Evolutionary conservation across 2,888 invertebrate genomes (phyloP), one percentile per base, ranked within the genome.

Genomic region (Drosophila ustulata): DNA sequence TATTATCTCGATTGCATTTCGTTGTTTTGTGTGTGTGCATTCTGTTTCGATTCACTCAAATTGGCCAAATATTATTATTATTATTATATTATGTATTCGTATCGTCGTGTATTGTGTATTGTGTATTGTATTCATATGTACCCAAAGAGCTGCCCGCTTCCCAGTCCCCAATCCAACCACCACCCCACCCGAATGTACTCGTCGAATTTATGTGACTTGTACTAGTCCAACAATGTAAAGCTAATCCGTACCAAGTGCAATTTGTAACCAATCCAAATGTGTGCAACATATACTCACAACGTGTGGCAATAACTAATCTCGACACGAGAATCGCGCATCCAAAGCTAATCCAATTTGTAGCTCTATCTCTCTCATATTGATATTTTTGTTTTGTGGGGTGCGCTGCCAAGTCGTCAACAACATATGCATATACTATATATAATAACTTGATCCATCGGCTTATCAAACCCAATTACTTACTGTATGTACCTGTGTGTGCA

Each of bases 201-300:
- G 49, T 55, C 18, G 13, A 45, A 57, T 56, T 34, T 25, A 37
- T 34, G 34, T 53, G 56, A 52, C 34, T 34, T 72, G 55, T 63
- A 56, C 55, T 47, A 66, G 58, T 67, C 39, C 39, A 41, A 66
- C 71, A 66, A 75, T 80, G 64, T 75, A 62, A 77, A 78, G 56
- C 78, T 62, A 62, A 59, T 53, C 64, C 80, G 69, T 82, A 82
- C 75, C 83, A 85, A 85, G 82, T 85, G 86, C 82, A 85, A 82
- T 82, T 82, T 82, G 66, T 70, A 75, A 78, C 58, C 46, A 71
- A 72, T 49, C 59, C 52, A 73, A 73, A 63, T 67, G 45, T 66
- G 34, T 34, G 11, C 30, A 30, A 6, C 30, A 30, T 30, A 30
- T 30, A 32, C 37, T 37, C 4, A 37, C n/a, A 11, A 37, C 32